Conservation (phyloP, 2,113 vertebrate species). For the Ceyx margarethae region DNA sequence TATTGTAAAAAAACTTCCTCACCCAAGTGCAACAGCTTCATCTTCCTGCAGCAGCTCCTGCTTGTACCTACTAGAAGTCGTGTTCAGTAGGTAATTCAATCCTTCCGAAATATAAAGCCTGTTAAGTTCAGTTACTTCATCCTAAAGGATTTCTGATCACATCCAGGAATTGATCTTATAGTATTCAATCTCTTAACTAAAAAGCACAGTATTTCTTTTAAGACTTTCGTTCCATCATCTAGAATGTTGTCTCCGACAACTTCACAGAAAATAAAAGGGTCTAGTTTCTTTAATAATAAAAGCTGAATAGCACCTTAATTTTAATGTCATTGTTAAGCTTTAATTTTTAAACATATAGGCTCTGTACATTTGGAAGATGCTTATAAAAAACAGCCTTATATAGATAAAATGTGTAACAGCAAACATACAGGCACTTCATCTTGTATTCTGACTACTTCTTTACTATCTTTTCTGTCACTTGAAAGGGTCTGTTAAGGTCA, state of each 20-base stretch:
- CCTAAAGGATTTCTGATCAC: not conserved
- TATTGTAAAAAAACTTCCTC: conserved; percentile 52
- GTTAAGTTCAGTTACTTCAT: not conserved
- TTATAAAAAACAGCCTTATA: not conserved
- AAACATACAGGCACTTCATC: not conserved
- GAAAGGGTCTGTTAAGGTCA: not conserved
- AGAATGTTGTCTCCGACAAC: not conserved
- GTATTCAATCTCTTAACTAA: not conserved
- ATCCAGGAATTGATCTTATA: not conserved
- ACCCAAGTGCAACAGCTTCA: not conserved
- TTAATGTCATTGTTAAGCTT: not conserved
- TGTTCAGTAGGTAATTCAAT: not conserved
- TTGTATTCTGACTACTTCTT: not conserved
- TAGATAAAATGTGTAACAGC: not conserved
- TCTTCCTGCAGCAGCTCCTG: conserved; percentile 8
- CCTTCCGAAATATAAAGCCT: not conserved
- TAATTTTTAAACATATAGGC: not conserved
- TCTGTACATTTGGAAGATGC: not conserved
- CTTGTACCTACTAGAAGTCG: not conserved
- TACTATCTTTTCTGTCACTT: not conserved
- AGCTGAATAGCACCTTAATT: not conserved
- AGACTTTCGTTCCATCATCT: not conserved
- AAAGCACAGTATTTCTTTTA: not conserved
- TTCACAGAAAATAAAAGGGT: not conserved
- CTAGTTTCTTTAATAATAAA: not conserved